A percentile compares a stretch with the other conserved stretches of the same genome.
phyloP scores from a whole-genome alignment of 1,140 invertebrate genomes.

The Drosophila pruinosa region DNA sequence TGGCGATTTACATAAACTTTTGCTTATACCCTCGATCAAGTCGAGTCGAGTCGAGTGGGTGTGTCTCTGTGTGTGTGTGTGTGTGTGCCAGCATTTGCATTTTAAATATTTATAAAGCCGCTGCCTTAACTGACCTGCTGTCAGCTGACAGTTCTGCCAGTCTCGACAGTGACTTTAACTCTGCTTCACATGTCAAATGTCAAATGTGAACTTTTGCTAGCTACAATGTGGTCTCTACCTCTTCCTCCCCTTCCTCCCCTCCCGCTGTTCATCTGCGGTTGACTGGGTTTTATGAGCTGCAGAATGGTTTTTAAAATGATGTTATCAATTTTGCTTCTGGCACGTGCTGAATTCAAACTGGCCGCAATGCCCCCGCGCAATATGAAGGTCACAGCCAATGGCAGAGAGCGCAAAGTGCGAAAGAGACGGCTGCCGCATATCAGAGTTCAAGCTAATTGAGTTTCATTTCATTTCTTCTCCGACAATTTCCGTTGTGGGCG shows the following conservation, averaged over 20 bases:
- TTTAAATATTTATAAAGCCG: slow-evolving; percentile 31
- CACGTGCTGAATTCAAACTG: slow-evolving; percentile 11
- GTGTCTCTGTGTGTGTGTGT: neutral
- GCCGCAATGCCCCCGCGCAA: slow-evolving; percentile 1
- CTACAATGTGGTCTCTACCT: neutral
- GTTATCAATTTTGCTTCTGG: slow-evolving; percentile 18
- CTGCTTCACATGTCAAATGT: slow-evolving; percentile 28
- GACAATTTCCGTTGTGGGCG: slow-evolving; percentile 29
- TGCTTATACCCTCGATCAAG: slow-evolving; percentile 9
- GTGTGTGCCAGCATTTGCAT: slow-evolving; percentile 1
- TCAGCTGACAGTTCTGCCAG: neutral
- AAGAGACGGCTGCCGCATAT: neutral
- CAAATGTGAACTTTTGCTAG: slow-evolving; percentile 32
- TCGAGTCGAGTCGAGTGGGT: neutral
- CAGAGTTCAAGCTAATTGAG: slow-evolving; percentile 31
- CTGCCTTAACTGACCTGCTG: slow-evolving; percentile 1
- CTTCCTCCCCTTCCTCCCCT: neutral
- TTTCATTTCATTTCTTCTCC: slow-evolving; percentile 26
- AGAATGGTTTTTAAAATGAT: slow-evolving; percentile 10
- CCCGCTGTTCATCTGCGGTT: neutral
- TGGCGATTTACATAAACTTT: slow-evolving; percentile 13
- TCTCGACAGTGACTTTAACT: neutral
- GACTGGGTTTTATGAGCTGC: slow-evolving; percentile 1
- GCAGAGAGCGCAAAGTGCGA: neutral
- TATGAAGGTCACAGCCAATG: slow-evolving; percentile 14